These are phyloP conservation scores for Tanypteryx hageni DNA, from an alignment of 2,888 invertebrate genomes.

Conservation along the genomic window DNA sequence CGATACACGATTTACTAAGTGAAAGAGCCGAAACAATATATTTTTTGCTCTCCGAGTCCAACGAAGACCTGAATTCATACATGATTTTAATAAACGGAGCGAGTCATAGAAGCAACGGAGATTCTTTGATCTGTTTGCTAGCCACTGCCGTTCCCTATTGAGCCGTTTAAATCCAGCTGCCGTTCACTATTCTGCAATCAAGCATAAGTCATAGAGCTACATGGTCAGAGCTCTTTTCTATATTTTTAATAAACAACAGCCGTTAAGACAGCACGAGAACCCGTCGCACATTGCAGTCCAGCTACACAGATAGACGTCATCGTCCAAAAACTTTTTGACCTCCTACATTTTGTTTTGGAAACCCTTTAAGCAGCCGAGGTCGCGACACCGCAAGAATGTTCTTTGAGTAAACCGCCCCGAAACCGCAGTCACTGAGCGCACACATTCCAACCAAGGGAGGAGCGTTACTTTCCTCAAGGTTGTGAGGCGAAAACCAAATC, in stretches of 20 bases:
- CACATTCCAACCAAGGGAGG: not conserved
- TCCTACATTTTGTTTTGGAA: not conserved
- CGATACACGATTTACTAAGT: constrained; percentile 46
- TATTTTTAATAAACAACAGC: constrained; percentile 13
- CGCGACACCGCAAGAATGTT: not conserved
- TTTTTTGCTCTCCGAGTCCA: constrained; percentile 11
- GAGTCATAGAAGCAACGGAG: constrained; percentile 19
- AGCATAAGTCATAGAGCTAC: constrained; percentile 18
- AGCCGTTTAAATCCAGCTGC: constrained; percentile 2
- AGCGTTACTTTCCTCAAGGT: not conserved
- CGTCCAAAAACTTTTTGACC: not conserved
- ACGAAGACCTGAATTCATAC: constrained; percentile 14
- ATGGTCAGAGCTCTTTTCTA: constrained; percentile 4
- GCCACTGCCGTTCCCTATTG: not conserved
- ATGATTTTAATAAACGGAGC: constrained; percentile 12
- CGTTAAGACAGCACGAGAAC: constrained; percentile 3
- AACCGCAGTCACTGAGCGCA: not conserved
- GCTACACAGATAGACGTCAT: constrained; percentile 12
- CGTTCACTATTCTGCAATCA: constrained; percentile 20
- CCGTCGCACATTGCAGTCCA: constrained; percentile 45
- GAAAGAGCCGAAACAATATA: constrained; percentile 33
- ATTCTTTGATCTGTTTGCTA: constrained; percentile 4
- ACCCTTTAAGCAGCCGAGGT: not conserved
- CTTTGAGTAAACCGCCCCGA: not conserved
- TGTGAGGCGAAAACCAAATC: not conserved